Conservation (phyloP, 2,888 invertebrate species). For the Tachina grossa region DNA sequence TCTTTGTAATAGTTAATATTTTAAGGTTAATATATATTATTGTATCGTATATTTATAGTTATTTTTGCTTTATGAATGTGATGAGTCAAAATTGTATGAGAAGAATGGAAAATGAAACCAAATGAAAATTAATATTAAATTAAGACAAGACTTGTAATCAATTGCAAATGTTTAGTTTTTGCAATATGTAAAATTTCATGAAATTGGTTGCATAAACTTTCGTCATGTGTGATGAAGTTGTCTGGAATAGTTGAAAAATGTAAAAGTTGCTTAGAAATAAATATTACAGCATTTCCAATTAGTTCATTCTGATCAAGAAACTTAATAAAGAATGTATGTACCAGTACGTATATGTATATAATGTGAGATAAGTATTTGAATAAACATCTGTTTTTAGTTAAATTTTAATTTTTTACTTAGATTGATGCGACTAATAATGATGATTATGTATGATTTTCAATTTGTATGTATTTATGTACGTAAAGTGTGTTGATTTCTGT, state of each 20-base stretch:
- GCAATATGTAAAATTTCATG: not conserved
- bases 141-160: slow-evolving; percentile 12
- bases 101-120: not conserved
- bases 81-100: slow-evolving; percentile 17
- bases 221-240: not conserved
- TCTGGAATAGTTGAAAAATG: not conserved
- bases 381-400: slow-evolving; percentile 27
- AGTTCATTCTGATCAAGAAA: not conserved
- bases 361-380: slow-evolving; percentile 4
- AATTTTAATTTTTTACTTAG: slow-evolving; percentile 10
- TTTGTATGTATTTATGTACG: slow-evolving; percentile 12
- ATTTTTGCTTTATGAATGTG: slow-evolving; percentile 27
- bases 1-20: slow-evolving; percentile 52
- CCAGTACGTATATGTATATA: no score
- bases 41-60: slow-evolving; percentile 8
- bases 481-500: not conserved
- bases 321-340: slow-evolving; percentile 1
- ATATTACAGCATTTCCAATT: not conserved
- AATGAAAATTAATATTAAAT: slow-evolving; percentile 1
- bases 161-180: slow-evolving; percentile 20
- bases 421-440: slow-evolving; percentile 14
- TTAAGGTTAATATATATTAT: slow-evolving; percentile 68
- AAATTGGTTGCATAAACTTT: not conserved
- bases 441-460: slow-evolving; percentile 62
- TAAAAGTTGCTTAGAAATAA: not conserved